Evolutionary conservation across 2,113 vertebrate species (phyloP).

Genomic region (Noctilio leporinus): DNA sequence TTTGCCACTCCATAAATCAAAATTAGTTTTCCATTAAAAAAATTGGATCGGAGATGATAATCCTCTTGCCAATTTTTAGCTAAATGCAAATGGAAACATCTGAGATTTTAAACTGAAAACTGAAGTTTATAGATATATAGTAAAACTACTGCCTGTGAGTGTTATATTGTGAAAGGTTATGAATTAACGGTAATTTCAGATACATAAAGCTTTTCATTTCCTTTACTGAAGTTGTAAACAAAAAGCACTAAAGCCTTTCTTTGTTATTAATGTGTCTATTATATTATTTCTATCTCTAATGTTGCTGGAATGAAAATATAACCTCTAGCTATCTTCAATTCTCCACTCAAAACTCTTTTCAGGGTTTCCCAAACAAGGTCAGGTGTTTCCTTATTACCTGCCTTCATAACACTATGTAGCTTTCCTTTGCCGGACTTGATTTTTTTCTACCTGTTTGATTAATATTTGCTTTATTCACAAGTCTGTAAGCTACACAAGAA

Average conservation of each 20-base stretch:
- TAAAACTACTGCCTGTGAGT: conserved; percentile 76
- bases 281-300: not conserved
- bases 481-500: not conserved
- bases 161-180: conserved; percentile 59
- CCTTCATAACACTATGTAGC: not conserved
- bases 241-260: not conserved
- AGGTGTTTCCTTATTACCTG: not conserved
- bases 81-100: conserved; percentile 87
- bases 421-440: not conserved
- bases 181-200: conserved; percentile 38
- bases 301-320: not conserved
- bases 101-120: conserved; percentile 84
- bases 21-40: conserved; percentile 88
- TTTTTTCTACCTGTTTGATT: not conserved
- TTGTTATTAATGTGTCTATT: not conserved
- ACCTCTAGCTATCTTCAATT: not conserved
- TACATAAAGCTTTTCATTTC: not conserved
- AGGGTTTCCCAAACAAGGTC: not conserved
- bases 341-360: not conserved
- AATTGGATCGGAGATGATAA: conserved; percentile 85
- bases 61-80: conserved; percentile 85
- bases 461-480: not conserved
- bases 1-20: conserved; percentile 89
- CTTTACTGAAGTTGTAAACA: not conserved
- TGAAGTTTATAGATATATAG: conserved; percentile 80